These are phyloP conservation scores for Corapipo altera DNA, from an alignment of 2,113 vertebrate genomes.

Conservation along the genomic window DNA sequence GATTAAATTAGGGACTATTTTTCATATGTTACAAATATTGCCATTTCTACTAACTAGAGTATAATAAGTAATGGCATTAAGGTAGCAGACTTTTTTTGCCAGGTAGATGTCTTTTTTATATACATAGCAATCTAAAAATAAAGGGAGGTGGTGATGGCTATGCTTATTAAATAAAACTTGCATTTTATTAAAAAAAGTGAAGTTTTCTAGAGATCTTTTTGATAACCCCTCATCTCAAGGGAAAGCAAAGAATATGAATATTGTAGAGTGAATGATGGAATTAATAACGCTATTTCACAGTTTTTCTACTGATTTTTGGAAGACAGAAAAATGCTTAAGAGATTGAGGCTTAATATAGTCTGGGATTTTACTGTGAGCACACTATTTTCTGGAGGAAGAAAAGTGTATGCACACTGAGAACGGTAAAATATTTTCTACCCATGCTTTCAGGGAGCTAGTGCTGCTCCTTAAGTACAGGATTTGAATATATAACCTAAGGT, in stretches of 20 bases:
- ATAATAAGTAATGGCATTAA: not conserved
- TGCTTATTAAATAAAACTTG: not conserved
- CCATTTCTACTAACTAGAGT: not conserved
- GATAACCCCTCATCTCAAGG: not conserved
- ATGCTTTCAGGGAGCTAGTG: not conserved
- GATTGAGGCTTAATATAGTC: not conserved
- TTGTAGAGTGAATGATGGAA: not conserved
- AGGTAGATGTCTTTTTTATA: not conserved
- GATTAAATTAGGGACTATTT: not conserved
- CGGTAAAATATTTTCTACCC: not conserved
- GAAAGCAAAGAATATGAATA: not conserved
- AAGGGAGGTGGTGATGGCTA: not conserved
- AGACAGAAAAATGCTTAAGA: not conserved
- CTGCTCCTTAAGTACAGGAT: not conserved
- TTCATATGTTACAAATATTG: not conserved
- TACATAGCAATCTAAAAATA: not conserved
- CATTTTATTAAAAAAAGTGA: not conserved
- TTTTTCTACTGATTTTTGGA: not conserved
- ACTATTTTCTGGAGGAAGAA: not conserved
- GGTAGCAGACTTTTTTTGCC: not conserved
- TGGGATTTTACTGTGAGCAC: not conserved
- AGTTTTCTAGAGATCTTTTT: not conserved
- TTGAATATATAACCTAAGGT: not conserved
- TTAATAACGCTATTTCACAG: not conserved
- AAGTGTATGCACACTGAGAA: not conserved